A percentile compares a stretch with the other conserved stretches of the same genome.
phyloP scores from a whole-genome alignment of 2,888 invertebrate species.

The Drosophila kuntzei region DNA sequence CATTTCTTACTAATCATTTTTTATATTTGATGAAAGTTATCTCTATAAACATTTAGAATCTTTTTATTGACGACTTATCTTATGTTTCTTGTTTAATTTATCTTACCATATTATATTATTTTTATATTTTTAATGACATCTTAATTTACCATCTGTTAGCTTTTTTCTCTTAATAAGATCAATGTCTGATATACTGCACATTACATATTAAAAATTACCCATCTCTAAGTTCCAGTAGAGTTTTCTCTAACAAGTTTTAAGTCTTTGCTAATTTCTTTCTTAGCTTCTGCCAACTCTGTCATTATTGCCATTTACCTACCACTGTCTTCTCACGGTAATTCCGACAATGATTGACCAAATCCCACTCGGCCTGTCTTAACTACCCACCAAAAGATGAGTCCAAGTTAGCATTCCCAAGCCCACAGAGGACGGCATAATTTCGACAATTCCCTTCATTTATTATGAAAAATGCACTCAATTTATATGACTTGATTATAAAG shows the following conservation, averaged over 20 bases:
- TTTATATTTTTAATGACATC: too few relatives aligned
- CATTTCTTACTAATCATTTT: too few relatives aligned
- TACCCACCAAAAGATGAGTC: constrained; percentile 13
- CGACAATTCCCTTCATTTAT: constrained; percentile 79
- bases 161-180: too few relatives aligned
- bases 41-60: too few relatives aligned
- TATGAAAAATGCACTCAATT: constrained; percentile 79
- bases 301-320: background rate
- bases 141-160: too few relatives aligned
- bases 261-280: background rate
- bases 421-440: constrained; percentile 67
- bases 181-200: too few relatives aligned
- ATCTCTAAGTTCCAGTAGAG: background rate
- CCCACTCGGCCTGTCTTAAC: constrained; percentile 44
- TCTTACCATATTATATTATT: too few relatives aligned
- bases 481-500: constrained; percentile 80
- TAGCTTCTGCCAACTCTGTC: background rate
- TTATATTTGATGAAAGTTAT: too few relatives aligned
- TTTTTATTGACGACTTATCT: too few relatives aligned
- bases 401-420: constrained; percentile 4
- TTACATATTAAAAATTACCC: too few relatives aligned
- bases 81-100: too few relatives aligned
- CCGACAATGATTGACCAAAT: background rate
- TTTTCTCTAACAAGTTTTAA: background rate
- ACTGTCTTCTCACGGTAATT: constrained; percentile 10